Conservation (phyloP, 1,140 invertebrate genomes). For the Achatina immaculata region DNA sequence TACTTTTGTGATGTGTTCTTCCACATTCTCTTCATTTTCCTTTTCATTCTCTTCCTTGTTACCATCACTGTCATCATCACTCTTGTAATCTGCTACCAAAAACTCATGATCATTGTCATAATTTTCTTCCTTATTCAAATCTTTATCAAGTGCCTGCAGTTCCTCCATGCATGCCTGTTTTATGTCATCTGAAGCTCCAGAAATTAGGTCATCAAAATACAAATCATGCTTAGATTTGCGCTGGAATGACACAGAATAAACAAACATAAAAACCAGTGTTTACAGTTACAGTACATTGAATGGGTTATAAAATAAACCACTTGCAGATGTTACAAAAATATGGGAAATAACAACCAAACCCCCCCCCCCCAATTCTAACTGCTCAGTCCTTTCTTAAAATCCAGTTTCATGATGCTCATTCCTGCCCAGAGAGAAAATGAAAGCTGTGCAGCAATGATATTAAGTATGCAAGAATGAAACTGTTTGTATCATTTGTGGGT, state of each 20-base stretch:
- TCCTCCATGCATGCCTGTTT: slow-evolving; percentile 63
- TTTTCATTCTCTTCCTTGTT: slow-evolving; percentile 59
- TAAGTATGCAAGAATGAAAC: no score
- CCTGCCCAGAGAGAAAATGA: no score
- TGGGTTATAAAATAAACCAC: no score
- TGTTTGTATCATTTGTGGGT: no score
- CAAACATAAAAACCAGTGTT: no score
- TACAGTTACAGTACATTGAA: no score
- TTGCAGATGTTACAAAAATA: no score
- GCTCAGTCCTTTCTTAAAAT: no score
- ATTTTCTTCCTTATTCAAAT: slow-evolving; percentile 49
- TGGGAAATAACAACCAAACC: no score
- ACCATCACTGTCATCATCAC: slow-evolving; percentile 71
- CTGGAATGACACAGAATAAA: slow-evolving; percentile 44
- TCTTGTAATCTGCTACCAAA: slow-evolving; percentile 72
- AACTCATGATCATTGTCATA: slow-evolving; percentile 69
- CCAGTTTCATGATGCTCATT: no score
- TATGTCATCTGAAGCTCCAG: slow-evolving; percentile 58
- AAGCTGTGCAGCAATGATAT: no score
- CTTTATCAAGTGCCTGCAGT: slow-evolving; percentile 54
- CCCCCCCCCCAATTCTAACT: no score
- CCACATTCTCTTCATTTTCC: slow-evolving; percentile 56
- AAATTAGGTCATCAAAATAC: slow-evolving; percentile 68
- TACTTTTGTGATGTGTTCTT: slow-evolving; percentile 70
- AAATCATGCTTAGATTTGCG: slow-evolving; percentile 55